phyloP scores from a whole-genome alignment of 2,797 vertebrate genomes.

The Tapirus indicus region DNA sequence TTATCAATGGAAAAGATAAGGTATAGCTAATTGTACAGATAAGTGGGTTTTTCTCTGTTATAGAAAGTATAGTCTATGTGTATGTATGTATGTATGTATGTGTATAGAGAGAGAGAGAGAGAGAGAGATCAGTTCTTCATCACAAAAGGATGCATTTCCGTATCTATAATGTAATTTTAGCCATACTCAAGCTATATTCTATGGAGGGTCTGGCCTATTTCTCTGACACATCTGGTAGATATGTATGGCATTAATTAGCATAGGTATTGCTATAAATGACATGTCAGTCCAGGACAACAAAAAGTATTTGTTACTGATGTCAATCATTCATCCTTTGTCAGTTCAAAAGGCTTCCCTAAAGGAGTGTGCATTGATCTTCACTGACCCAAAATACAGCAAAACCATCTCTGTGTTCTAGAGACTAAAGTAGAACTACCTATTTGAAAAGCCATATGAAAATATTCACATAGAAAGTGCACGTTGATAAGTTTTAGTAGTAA shows the following conservation, averaged over 20 bases:
- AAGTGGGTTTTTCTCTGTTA: background rate
- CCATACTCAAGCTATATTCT: conserved; percentile 50
- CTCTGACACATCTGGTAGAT: conserved; percentile 81
- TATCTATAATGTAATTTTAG: conserved; percentile 62
- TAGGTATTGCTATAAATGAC: conserved; percentile 81
- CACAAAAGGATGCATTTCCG: conserved; percentile 56
- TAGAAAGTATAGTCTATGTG: background rate
- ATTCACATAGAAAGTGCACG: conserved; percentile 76
- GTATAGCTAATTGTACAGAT: background rate
- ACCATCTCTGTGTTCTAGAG: conserved; percentile 83
- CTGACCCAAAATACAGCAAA: conserved; percentile 86
- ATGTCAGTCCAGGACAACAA: conserved; percentile 76
- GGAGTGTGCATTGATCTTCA: conserved; percentile 86
- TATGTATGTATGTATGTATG: background rate
- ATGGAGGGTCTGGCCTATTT: conserved; percentile 73
- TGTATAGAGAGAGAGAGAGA: too few species aligned
- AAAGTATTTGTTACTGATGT: conserved; percentile 85
- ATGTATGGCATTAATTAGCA: conserved; percentile 85
- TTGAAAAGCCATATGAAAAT: conserved; percentile 63
- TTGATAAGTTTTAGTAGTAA: conserved; percentile 78
- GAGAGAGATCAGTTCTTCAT: conserved; percentile 44
- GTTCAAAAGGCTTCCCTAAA: conserved; percentile 86
- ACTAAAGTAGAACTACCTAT: conserved; percentile 80
- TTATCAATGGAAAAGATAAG: background rate
- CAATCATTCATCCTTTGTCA: conserved; percentile 85